These are phyloP conservation scores for Heliconius erato DNA, from an alignment of 2,888 invertebrate species.

Conservation along the genomic window DNA sequence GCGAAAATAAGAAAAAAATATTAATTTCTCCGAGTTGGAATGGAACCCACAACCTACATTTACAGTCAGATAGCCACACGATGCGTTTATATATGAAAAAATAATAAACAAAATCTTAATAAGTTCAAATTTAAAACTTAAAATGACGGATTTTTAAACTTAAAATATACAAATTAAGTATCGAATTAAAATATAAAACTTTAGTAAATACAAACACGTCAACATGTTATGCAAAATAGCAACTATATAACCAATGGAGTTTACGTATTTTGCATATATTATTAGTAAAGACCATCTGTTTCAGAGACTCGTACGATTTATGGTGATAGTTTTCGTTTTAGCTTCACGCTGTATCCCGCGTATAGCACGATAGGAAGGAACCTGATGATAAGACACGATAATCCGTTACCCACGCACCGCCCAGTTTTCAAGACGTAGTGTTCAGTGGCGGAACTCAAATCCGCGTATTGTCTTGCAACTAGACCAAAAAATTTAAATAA, in stretches of 20 bases:
- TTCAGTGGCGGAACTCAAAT: not conserved
- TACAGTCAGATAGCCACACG: too few relatives aligned
- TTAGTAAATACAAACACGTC: slow-evolving; percentile 7
- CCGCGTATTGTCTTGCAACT: not conserved
- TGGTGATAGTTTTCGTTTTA: not conserved
- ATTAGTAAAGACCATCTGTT: not conserved
- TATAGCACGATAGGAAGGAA: not conserved
- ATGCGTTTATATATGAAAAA: too few relatives aligned
- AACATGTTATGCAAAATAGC: slow-evolving; percentile 30
- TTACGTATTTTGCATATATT: not conserved
- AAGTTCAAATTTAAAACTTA: too few relatives aligned
- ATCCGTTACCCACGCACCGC: not conserved
- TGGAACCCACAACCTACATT: too few relatives aligned
- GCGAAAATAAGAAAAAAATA: too few relatives aligned
- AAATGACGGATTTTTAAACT: not conserved
- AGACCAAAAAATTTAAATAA: not conserved
- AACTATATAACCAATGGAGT: slow-evolving; percentile 15
- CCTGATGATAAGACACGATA: not conserved
- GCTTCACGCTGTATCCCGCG: not conserved
- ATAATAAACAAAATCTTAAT: too few relatives aligned
- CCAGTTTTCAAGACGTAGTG: not conserved
- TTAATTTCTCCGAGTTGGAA: too few relatives aligned
- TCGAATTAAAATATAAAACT: not conserved
- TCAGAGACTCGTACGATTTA: not conserved
- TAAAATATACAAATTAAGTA: too few relatives aligned